These are phyloP conservation scores for Porites lutea DNA, from an alignment of 64 coral and sea anemone species.

Conservation along the genomic window DNA sequence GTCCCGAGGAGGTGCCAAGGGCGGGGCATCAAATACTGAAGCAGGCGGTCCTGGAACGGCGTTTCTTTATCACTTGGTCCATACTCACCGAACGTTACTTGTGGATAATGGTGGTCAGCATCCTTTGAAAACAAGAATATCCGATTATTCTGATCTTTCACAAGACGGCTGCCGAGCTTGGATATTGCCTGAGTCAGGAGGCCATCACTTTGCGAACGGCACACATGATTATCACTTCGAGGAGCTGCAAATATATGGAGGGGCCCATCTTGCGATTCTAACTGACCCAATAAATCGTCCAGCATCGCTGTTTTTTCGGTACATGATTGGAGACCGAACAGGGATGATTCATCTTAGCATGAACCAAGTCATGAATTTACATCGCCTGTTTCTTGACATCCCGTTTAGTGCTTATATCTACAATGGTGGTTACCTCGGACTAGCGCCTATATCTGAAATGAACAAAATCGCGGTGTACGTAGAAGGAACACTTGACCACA, in stretches of 20 bases:
- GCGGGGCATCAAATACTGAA: constrained; percentile 81
- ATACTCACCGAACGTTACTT: constrained; percentile 88
- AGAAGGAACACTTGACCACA: constrained; percentile 84
- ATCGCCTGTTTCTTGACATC: constrained; percentile 91
- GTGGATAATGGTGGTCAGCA: constrained; percentile 92
- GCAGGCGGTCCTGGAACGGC: constrained; percentile 92
- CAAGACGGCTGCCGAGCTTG: constrained; percentile 84
- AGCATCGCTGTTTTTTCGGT: constrained; percentile 80
- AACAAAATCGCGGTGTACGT: constrained; percentile 83
- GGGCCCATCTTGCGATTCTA: constrained; percentile 87
- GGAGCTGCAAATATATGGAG: constrained; percentile 93
- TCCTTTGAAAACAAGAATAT: constrained; percentile 54
- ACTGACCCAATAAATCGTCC: constrained; percentile 70
- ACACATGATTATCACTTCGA: constrained; percentile 95
- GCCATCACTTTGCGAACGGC: constrained; percentile 82
- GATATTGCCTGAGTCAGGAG: constrained; percentile 87
- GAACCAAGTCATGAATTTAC: constrained; percentile 81
- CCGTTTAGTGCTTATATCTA: constrained; percentile 90
- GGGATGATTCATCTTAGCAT: constrained; percentile 83
- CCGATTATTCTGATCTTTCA: constrained; percentile 66
- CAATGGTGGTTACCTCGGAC: constrained; percentile 79
- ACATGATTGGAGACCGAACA: constrained; percentile 96
- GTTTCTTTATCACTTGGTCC: constrained; percentile 90
- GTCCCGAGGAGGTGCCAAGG: constrained; percentile 80
- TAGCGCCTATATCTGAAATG: constrained; percentile 91